Base-by-base conservation (phyloP, 2,113 vertebrate species). In the Indicator indicator region DNA sequence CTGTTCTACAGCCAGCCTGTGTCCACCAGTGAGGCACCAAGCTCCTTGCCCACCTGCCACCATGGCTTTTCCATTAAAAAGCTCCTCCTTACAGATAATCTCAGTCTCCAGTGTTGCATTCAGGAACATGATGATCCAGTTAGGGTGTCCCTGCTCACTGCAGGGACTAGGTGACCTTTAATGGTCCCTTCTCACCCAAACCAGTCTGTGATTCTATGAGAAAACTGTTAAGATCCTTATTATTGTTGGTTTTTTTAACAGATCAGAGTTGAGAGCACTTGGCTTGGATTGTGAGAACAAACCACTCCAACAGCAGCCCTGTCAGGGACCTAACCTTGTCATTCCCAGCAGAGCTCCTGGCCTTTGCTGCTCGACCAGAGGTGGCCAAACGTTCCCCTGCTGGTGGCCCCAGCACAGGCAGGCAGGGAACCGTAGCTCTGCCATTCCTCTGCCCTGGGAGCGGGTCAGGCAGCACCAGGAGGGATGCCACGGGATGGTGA, bases 1-100 rank as follows among this genome's bases (percentile, higher is more conserved):
- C 18, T 11, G 38, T 5, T 32, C 40, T 62, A 36, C 3, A 3
- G 74, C 33, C 3, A 2, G 50, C 10, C 20, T 26, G 2, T 4
- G 2, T 8, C 6, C 4, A 5, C 63, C 5, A 2, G 28, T 2
- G 64, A 48, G 15, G 28, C 23, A 18, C 28, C 1, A 12, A 68
- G 36, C 28, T 33, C 28, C 32, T n/a, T 42, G 62, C 58, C 13
- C 3, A 0, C 62, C 21, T 15, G 33, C 28, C 36, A 27, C 14
- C 40, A 3, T 36, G 3, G 24, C 11, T 75, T 14, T 44, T 27
- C 59, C 56, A 12, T 59, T 24, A 12, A 19, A 46, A 33, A n/a
- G 4, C 4, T 59, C 23, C 21, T 64, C 14, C 2, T 65, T 50
- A 30, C 46, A 72, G 36, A 21, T 2, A 52, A 56, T 12, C 63